These are phyloP conservation scores for Cephus pulcher DNA, from an alignment of 2,888 invertebrate genomes.

Conservation along the genomic window DNA sequence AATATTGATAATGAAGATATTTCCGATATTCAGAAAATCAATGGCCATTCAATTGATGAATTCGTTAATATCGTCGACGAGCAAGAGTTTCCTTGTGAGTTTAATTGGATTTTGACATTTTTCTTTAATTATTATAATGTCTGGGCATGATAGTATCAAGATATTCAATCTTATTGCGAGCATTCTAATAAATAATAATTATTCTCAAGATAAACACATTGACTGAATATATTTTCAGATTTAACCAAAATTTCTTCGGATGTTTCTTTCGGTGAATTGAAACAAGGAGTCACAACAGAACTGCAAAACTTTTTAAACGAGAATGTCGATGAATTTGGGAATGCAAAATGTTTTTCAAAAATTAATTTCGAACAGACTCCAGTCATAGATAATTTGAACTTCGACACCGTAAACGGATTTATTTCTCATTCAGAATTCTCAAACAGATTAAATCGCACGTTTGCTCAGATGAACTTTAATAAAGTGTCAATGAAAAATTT, in stretches of 20 bases:
- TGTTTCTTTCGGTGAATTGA: slow-evolving; percentile 39
- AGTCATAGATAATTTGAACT: slow-evolving; percentile 25
- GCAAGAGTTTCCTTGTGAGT: slow-evolving; percentile 64
- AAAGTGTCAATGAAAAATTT: slow-evolving; percentile 64
- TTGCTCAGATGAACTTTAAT: slow-evolving; percentile 66
- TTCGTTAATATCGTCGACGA: slow-evolving; percentile 68
- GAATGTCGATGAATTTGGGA: slow-evolving; percentile 8
- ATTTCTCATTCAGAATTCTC: slow-evolving; percentile 33
- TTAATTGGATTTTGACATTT: background rate
- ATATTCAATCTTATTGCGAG: background rate
- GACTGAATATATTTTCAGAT: slow-evolving; percentile 32
- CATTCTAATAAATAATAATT: too few relatives aligned
- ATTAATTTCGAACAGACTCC: background rate
- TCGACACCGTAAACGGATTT: slow-evolving; percentile 34
- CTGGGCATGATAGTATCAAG: background rate
- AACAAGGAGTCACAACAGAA: slow-evolving; percentile 29
- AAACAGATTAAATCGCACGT: slow-evolving; percentile 54
- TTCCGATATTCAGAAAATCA: slow-evolving; percentile 65
- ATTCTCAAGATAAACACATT: too few relatives aligned
- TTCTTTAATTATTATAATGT: background rate
- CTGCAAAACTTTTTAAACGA: slow-evolving; percentile 31
- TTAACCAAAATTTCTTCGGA: slow-evolving; percentile 42
- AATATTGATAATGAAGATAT: slow-evolving; percentile 60
- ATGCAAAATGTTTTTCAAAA: slow-evolving; percentile 34
- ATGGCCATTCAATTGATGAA: slow-evolving; percentile 63